Conservation (phyloP, 1,140 invertebrate genomes). For the Hirudo medicinalis region DNA sequence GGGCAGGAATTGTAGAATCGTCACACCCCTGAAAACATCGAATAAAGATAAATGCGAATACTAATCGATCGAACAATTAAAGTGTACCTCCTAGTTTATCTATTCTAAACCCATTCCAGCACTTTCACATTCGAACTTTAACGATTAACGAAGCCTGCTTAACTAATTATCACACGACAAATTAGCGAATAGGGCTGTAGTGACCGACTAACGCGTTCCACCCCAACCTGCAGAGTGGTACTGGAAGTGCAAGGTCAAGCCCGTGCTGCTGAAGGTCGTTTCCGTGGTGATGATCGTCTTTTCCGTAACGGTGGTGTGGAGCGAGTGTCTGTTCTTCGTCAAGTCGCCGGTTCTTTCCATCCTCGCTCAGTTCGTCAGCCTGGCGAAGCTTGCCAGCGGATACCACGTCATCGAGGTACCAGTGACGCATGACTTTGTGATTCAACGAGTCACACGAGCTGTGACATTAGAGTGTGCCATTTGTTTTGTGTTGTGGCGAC, state of each 20-base stretch:
- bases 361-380: conserved; percentile 79
- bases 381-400: conserved; percentile 67
- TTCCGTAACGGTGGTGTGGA: conserved; percentile 87
- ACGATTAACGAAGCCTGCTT: too few species aligned
- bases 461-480: too few species aligned
- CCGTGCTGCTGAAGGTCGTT: conserved; percentile 57
- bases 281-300: conserved; percentile 62
- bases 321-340: conserved; percentile 93
- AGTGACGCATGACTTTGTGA: neutral
- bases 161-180: too few species aligned
- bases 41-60: too few species aligned
- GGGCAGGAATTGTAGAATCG: too few species aligned
- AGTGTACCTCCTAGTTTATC: too few species aligned
- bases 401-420: conserved; percentile 86
- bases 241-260: conserved; percentile 71
- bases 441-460: too few species aligned
- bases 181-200: neutral
- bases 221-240: conserved; percentile 67
- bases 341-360: conserved; percentile 75
- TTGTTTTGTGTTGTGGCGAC: too few species aligned
- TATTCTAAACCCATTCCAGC: too few species aligned
- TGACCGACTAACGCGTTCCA: neutral
- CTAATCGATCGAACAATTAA: too few species aligned
- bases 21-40: too few species aligned
- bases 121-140: too few species aligned